Base-by-base conservation (phyloP, 2,797 vertebrate genomes). In the Parambassis ranga region DNA sequence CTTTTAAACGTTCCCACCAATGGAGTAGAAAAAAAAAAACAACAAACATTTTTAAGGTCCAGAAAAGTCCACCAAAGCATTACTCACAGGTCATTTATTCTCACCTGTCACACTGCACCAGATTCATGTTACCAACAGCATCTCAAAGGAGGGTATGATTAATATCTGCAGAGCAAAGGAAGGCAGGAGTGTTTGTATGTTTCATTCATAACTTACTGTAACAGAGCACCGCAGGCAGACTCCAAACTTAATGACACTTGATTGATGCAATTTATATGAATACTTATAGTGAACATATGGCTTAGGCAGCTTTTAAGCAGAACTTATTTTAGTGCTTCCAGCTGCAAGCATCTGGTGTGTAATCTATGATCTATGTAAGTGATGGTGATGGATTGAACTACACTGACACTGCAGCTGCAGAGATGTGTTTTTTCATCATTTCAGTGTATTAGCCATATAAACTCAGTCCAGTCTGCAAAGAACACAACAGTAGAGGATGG, bases 1-100 rank as follows among this genome's bases (percentile, higher is more conserved):
- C n/a, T 52, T 20, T 52, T 23, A 19, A 52, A 37, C 23, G 60
- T 64, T 57, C 59, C 22, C 49, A 55, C 35, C 27, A 37, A 18
- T 20, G 7, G 38, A 56, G 31, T 10, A 27, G 31, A 48, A 63
- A 72, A n/a, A n/a, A n/a, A n/a, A n/a, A n/a, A n/a, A n/a, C n/a
- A n/a, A n/a, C n/a, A n/a, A n/a, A 69, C 4, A 28, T 64, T 26
- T 57, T 39, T 41, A 10, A 15, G 6, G 18, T 23, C 10, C 2
- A 32, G 43, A 56, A 50, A 64, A 50, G 20, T 44, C 13, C 42
- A 44, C 27, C 5, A 27, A 56, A 64, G 26, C 23, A 31, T 0
- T 26, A 5, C 6, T 37, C 3, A 11, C 22, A 1, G 10, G 19
- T 24, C 18, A 39, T 4, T 33, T 26, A 48, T 24, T 65, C 50